Evolutionary conservation across 2,888 invertebrate genomes (phyloP).

Genomic region (Meiosimyza decipiens): DNA sequence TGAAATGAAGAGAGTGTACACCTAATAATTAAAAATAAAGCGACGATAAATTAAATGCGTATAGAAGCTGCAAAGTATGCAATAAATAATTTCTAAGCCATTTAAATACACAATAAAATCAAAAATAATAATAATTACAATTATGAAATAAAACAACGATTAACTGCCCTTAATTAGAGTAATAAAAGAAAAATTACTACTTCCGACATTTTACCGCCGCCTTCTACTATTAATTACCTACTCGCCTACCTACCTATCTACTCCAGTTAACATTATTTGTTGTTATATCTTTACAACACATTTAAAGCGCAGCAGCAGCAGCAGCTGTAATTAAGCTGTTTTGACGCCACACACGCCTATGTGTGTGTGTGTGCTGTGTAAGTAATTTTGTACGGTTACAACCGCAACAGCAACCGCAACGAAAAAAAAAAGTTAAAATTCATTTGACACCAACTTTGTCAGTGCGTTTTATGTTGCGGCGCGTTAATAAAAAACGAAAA

Average conservation of each 20-base stretch:
- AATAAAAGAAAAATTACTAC: slow-evolving; percentile 19
- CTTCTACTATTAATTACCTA: too few species aligned
- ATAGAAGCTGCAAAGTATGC: slow-evolving; percentile 17
- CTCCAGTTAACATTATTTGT: background rate
- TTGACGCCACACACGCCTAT: background rate
- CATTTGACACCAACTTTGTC: too few species aligned
- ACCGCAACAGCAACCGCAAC: slow-evolving; percentile 2
- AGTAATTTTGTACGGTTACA: slow-evolving; percentile 5
- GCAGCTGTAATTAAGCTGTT: background rate
- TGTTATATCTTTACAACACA: slow-evolving; percentile 4
- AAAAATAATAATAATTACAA: background rate
- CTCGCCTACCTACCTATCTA: too few species aligned
- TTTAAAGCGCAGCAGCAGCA: slow-evolving; percentile 11
- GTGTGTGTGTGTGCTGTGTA: background rate
- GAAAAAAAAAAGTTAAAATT: slow-evolving; percentile 1
- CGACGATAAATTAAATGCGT: too few species aligned
- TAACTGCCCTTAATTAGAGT: slow-evolving; percentile 40
- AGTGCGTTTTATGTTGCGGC: too few species aligned
- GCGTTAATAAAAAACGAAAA: background rate
- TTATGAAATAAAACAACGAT: slow-evolving; percentile 34
- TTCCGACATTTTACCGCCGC: too few species aligned
- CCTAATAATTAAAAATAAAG: too few species aligned
- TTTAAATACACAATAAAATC: slow-evolving; percentile 14
- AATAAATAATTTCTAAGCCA: slow-evolving; percentile 29
- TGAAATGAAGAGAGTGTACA: too few species aligned